Conservation (phyloP, 2,888 invertebrate genomes). For the Hirtodrosophila cameraria region DNA sequence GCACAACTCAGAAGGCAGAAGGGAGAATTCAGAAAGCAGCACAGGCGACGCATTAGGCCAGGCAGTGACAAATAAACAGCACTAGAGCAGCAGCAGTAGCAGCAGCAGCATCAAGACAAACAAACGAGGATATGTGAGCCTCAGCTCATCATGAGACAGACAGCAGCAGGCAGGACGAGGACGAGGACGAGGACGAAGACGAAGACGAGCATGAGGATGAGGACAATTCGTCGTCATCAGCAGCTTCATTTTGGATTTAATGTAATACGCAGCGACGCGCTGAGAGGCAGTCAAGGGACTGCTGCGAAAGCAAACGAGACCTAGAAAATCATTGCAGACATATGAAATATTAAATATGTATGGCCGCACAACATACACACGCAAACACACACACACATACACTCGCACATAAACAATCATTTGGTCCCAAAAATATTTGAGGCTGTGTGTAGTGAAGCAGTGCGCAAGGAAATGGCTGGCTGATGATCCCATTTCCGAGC, state of each 20-base stretch:
- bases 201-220: conserved; percentile 47
- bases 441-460: conserved; percentile 72
- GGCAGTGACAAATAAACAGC: conserved; percentile 76
- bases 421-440: conserved; percentile 65
- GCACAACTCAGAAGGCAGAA: conserved; percentile 7
- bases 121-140: conserved; percentile 35
- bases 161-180: conserved; percentile 2
- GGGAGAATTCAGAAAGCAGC: conserved; percentile 10
- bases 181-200: conserved; percentile 1
- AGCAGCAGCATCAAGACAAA: conserved; percentile 18
- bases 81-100: conserved; percentile 22
- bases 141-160: neutral
- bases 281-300: conserved; percentile 47
- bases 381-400: conserved; percentile 2
- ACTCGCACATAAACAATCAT: conserved; percentile 73
- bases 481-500: conserved; percentile 83
- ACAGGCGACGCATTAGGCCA: conserved; percentile 64
- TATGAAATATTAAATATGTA: conserved; percentile 83
- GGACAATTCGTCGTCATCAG: conserved; percentile 78
- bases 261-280: conserved; percentile 72
- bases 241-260: conserved; percentile 76
- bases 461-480: conserved; percentile 80
- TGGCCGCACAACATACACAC: conserved; percentile 37
- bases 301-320: conserved; percentile 46
- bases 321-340: conserved; percentile 82